phyloP scores from a whole-genome alignment of 2,797 vertebrate species.

The Sandelia bainsii region DNA sequence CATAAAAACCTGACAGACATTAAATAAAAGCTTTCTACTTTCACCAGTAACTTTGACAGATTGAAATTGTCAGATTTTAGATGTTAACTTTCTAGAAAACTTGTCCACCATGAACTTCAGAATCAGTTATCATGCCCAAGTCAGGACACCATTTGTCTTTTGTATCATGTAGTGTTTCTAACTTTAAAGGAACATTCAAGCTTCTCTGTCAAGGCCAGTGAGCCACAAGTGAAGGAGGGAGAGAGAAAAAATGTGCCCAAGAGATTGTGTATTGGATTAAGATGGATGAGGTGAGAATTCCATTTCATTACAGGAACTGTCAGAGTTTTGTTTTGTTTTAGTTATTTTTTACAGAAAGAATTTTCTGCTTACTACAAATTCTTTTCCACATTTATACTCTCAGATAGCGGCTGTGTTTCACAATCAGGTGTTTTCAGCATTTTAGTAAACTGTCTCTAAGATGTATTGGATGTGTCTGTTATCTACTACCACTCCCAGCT shows the following conservation, averaged over 20 bases:
- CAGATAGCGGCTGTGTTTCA: too few species aligned
- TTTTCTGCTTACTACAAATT: conserved; percentile 43
- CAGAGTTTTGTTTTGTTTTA: conserved; percentile 18
- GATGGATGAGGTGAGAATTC: conserved; percentile 77
- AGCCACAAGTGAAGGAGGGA: conserved; percentile 48
- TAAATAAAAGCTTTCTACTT: neutral
- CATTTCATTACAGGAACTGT: conserved; percentile 56
- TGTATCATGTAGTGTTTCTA: neutral
- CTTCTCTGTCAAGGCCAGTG: conserved; percentile 25
- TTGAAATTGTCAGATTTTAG: neutral
- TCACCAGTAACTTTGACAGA: too few species aligned
- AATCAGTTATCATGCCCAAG: conserved; percentile 4
- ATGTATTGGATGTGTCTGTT: too few species aligned
- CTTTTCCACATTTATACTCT: conserved; percentile 18
- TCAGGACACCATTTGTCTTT: conserved; percentile 20
- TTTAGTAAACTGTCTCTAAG: too few species aligned
- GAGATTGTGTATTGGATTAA: conserved; percentile 62
- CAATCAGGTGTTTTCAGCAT: too few species aligned
- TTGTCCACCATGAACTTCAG: conserved; percentile 1
- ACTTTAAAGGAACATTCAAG: neutral
- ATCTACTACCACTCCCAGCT: too few species aligned
- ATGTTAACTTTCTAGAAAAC: too few species aligned
- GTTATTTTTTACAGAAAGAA: conserved; percentile 15
- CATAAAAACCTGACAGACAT: neutral
- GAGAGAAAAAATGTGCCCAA: conserved; percentile 23